Conservation (phyloP, 2,113 vertebrate genomes). For the Erpornis zantholeuca region DNA sequence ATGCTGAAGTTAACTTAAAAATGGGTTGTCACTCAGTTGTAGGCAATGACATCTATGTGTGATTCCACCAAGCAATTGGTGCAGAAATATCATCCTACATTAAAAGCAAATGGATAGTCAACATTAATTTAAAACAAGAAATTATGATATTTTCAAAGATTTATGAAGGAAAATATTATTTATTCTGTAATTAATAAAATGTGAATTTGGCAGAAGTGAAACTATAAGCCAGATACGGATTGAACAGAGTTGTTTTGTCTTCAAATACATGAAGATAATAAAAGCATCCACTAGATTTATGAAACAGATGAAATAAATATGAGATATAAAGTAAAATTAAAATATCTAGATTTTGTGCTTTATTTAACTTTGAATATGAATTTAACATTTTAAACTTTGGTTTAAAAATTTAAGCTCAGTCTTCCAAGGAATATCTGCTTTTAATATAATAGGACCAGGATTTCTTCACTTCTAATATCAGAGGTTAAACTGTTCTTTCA, state of each 20-base stretch:
- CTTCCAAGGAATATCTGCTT: background rate
- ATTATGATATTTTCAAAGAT: background rate
- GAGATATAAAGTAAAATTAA: background rate
- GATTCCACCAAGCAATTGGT: background rate
- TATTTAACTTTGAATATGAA: background rate
- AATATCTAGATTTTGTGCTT: background rate
- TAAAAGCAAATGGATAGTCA: background rate
- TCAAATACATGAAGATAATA: background rate
- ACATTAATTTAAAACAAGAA: background rate
- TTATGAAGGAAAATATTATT: background rate
- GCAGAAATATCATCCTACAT: background rate
- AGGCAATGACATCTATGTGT: rapidly evolving
- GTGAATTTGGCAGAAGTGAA: background rate
- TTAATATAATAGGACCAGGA: background rate
- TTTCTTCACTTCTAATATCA: background rate
- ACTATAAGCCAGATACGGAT: background rate
- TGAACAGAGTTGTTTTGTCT: background rate
- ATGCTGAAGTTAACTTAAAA: background rate
- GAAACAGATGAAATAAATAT: background rate
- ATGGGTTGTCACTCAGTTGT: background rate
- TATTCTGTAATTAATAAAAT: background rate
- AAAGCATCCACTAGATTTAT: background rate
- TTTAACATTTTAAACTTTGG: background rate
- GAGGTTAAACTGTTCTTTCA: background rate
- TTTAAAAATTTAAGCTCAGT: background rate